A percentile compares a stretch with the other conserved stretches of the same genome.
These are phyloP conservation scores for Nylanderia fulva DNA, from an alignment of 1,140 invertebrate species.

Conservation along the genomic window DNA sequence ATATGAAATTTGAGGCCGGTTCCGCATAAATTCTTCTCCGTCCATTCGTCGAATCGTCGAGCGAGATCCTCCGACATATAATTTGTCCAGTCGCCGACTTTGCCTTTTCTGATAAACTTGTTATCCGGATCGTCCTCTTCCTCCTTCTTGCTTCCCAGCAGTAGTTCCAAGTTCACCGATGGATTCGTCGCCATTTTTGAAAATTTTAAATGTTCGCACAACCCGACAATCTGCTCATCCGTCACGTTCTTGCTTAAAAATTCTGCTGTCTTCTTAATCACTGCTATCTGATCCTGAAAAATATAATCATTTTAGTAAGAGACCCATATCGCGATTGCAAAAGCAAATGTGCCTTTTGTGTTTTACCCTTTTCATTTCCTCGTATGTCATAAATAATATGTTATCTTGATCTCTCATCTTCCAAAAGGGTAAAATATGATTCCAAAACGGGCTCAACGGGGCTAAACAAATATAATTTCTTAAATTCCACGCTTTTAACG, in stretches of 20 bases:
- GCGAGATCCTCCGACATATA: conserved; percentile 91
- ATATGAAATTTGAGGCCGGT: conserved; percentile 88
- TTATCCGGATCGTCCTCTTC: conserved; percentile 85
- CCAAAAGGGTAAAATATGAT: conserved; percentile 91
- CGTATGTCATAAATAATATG: conserved; percentile 93
- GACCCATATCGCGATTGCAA: neutral
- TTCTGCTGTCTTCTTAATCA: conserved; percentile 89
- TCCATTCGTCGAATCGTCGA: conserved; percentile 91
- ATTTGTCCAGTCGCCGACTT: conserved; percentile 94
- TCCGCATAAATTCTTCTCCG: conserved; percentile 88
- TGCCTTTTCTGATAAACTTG: conserved; percentile 92
- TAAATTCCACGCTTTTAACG: conserved; percentile 19
- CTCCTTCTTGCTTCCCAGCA: conserved; percentile 86
- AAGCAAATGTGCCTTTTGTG: neutral
- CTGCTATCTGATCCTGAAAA: conserved; percentile 87
- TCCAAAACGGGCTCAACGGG: conserved; percentile 90
- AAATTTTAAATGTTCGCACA: conserved; percentile 92
- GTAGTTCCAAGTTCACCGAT: conserved; percentile 90
- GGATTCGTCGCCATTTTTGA: conserved; percentile 93
- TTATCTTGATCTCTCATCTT: conserved; percentile 90
- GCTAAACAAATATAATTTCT: conserved; percentile 76
- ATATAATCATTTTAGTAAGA: neutral
- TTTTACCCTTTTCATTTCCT: conserved; percentile 91
- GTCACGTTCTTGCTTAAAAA: conserved; percentile 90
- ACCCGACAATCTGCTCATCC: conserved; percentile 88